phyloP scores from a whole-genome alignment of 2,113 vertebrate species.

The Crypturellus undulatus region DNA sequence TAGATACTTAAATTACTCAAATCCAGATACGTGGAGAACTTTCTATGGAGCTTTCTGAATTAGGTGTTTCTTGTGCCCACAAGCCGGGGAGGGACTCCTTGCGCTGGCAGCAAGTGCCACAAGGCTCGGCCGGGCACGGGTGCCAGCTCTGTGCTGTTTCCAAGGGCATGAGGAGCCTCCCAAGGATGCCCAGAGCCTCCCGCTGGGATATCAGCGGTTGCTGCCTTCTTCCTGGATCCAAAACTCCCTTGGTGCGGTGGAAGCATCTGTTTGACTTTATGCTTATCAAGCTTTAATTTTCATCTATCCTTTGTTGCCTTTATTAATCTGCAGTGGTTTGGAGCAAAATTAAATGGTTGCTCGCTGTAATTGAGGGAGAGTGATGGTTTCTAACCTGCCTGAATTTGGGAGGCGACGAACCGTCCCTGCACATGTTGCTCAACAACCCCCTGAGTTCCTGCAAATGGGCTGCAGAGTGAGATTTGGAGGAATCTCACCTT shows the following conservation, averaged over 20 bases:
- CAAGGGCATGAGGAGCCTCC: neutral
- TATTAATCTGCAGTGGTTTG: slow-evolving; percentile 51
- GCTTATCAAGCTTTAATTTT: slow-evolving; percentile 54
- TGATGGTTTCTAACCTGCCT: neutral
- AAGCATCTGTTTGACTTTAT: slow-evolving; percentile 43
- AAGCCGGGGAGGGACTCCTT: accelerated
- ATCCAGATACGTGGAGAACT: neutral
- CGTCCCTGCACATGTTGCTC: neutral
- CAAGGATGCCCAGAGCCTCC: neutral
- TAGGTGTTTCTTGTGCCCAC: accelerated
- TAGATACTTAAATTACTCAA: neutral
- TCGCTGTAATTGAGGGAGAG: slow-evolving; percentile 2
- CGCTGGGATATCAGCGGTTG: neutral
- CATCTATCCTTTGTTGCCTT: slow-evolving; percentile 41
- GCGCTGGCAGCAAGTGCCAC: neutral
- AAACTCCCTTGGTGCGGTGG: neutral
- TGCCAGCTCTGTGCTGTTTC: accelerated
- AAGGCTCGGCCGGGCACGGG: neutral
- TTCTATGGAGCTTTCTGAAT: neutral
- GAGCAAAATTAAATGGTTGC: slow-evolving; percentile 22
- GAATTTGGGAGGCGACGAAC: neutral
- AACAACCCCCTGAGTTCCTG: neutral
- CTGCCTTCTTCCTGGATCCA: neutral
- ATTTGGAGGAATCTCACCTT: neutral
- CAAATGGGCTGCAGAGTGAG: neutral